Base-by-base conservation (phyloP, 2,113 vertebrate species). In the Pterophyllum scalare region DNA sequence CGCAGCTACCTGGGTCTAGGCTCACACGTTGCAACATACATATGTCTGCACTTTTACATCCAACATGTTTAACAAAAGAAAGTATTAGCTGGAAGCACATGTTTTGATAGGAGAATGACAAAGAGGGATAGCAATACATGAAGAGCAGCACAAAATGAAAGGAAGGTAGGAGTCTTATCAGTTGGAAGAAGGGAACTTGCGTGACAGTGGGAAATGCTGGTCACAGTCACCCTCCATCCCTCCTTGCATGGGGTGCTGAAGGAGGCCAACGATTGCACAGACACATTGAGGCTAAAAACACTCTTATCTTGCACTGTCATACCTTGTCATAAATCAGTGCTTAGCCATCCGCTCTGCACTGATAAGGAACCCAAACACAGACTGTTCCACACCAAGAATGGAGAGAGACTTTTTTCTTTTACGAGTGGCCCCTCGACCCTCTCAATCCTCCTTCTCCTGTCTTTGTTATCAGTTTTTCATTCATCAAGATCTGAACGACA, bases 321-420 rank as follows among this genome's bases (percentile, higher is more conserved):
- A 87, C 91, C 87, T 89, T 59, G 65, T 93, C 90, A 91, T 91
- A 91, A 93, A 91, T 95, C 91, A 87, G 79, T 22, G 77, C 87
- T 79, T 52, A 76, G 86, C 90, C 85, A 87, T 93, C 88, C 88
- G 81, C 80, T 90, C 59, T 80, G 88, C 74, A 65, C 87, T 81
- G 93, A 94, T 93, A 94, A 95, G 91, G 62, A 79, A 77, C 60
- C 74, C 87, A 89, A 89, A 91, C 70, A 83, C 65, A 81, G 80
- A 43, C 81, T 61, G 82, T 75, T 84, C 86, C 70, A 80, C 82
- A 80, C 74, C 74, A 80, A 83, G 79, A 89, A 82, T 81, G 64
- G 76, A 81, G 70, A 89, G 58, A 89, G 58, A 46, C 19, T 59
- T 62, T 75, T 59, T 56, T 17, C 3, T 31, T 83, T 82, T 28